Conservation (phyloP, 2,113 vertebrate genomes). For the Phalacrocorax pelagicus region DNA sequence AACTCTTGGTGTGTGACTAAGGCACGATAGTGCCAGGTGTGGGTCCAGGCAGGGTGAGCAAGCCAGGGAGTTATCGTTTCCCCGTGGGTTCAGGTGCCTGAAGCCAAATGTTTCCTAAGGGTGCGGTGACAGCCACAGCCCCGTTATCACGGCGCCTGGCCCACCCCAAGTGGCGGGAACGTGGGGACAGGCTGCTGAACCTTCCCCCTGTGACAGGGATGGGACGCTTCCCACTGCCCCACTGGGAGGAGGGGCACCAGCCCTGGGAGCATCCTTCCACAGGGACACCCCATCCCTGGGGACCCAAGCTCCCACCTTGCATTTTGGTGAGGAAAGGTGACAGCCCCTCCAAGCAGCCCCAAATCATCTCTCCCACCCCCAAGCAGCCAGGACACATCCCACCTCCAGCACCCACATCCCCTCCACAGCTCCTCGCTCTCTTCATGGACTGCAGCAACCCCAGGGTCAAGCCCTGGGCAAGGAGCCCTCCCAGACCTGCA, state of each 20-base stretch:
- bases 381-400: neutral
- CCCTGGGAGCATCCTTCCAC: neutral
- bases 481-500: neutral
- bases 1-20: constrained; percentile 49
- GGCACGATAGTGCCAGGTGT: constrained; percentile 36
- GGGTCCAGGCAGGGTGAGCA: neutral
- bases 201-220: neutral
- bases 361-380: fast-evolving
- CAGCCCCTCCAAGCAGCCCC: neutral
- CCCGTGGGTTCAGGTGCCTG: constrained; percentile 48
- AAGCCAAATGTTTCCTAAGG: constrained; percentile 69
- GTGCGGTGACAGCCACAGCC: constrained; percentile 52
- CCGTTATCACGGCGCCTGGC: constrained; percentile 33
- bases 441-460: fast-evolving
- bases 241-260: fast-evolving
- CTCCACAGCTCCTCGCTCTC: neutral
- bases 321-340: neutral
- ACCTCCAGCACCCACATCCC: neutral
- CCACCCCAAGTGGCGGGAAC: neutral
- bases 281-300: neutral
- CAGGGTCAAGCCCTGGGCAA: neutral
- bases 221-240: neutral
- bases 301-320: fast-evolving
- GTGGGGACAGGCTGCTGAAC: fast-evolving
- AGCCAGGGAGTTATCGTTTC: neutral